Evolutionary conservation across 2,888 invertebrate genomes (phyloP).

Genomic region (Adelognathus sp.): DNA sequence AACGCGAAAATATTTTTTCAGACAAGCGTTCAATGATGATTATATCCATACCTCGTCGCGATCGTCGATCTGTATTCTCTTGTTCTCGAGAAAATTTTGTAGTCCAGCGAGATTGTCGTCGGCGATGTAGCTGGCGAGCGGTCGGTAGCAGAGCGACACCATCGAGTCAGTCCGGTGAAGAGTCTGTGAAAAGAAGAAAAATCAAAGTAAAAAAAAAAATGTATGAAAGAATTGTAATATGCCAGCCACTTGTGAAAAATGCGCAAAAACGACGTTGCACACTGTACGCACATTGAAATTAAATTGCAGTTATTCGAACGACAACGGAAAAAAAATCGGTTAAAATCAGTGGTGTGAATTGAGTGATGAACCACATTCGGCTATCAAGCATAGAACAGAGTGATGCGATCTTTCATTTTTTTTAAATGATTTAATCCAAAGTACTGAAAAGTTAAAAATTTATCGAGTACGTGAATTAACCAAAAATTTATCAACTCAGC

Average conservation of each 20-base stretch:
- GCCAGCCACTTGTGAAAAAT: neutral
- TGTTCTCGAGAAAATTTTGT: slow-evolving; percentile 91
- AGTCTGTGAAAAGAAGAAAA: slow-evolving; percentile 84
- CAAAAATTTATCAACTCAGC: too few species aligned
- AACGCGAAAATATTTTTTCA: too few species aligned
- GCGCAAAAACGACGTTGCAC: slow-evolving; percentile 15
- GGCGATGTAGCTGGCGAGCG: slow-evolving; percentile 90
- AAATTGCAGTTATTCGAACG: slow-evolving; percentile 27
- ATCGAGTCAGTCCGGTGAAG: slow-evolving; percentile 95
- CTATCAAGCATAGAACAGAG: too few species aligned
- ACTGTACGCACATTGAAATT: slow-evolving; percentile 29
- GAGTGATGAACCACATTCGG: too few species aligned
- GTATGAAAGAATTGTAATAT: neutral
- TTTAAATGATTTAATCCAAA: too few species aligned
- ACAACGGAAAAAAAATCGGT: slow-evolving; percentile 8
- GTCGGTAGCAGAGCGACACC: slow-evolving; percentile 93
- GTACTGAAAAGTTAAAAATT: too few species aligned
- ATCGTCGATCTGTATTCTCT: slow-evolving; percentile 92
- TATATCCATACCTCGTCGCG: slow-evolving; percentile 90
- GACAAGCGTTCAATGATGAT: neutral
- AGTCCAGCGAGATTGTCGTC: slow-evolving; percentile 91
- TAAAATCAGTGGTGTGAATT: too few species aligned
- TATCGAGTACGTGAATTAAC: too few species aligned
- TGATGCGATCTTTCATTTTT: too few species aligned
- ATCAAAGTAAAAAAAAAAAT: slow-evolving; percentile 15